phyloP scores from a whole-genome alignment of 1,140 invertebrate genomes.

The Bombyx mandarina region DNA sequence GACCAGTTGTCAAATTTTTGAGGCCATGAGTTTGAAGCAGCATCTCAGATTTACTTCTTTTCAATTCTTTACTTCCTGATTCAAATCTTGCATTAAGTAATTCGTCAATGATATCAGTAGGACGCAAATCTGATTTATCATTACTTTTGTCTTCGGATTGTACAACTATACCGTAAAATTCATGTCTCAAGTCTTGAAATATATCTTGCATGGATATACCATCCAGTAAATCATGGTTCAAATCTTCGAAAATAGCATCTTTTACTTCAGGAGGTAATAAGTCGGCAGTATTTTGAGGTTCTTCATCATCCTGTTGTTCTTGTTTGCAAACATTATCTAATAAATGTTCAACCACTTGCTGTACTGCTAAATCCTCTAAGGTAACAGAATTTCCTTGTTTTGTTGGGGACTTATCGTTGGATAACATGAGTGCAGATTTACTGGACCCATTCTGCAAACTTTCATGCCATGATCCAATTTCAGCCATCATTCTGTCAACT shows the following conservation, averaged over 20 bases:
- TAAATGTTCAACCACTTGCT: constrained; percentile 73
- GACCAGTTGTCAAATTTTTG: constrained; percentile 64
- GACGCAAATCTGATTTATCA: constrained; percentile 70
- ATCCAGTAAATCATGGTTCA: constrained; percentile 84
- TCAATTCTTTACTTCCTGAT: constrained; percentile 71
- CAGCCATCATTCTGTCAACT: constrained; percentile 73
- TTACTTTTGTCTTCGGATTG: constrained; percentile 60
- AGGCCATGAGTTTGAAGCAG: constrained; percentile 67
- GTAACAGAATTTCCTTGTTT: constrained; percentile 61
- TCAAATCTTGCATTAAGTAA: constrained; percentile 70
- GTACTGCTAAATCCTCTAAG: constrained; percentile 70
- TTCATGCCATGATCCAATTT: constrained; percentile 76
- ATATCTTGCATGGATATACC: constrained; percentile 87
- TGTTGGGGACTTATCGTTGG: constrained; percentile 63
- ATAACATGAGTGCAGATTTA: constrained; percentile 54
- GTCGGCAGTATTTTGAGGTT: constrained; percentile 82
- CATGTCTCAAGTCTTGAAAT: constrained; percentile 76
- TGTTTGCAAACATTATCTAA: constrained; percentile 75
- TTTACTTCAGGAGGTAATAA: constrained; percentile 84
- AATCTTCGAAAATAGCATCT: constrained; percentile 86
- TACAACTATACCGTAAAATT: constrained; percentile 70
- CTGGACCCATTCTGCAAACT: constrained; percentile 56
- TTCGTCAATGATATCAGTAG: constrained; percentile 76
- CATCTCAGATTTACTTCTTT: constrained; percentile 76
- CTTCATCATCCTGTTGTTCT: constrained; percentile 78